Evolutionary conservation across 2,888 invertebrate species (phyloP).

Genomic region (Chalcosyrphus nemorum): DNA sequence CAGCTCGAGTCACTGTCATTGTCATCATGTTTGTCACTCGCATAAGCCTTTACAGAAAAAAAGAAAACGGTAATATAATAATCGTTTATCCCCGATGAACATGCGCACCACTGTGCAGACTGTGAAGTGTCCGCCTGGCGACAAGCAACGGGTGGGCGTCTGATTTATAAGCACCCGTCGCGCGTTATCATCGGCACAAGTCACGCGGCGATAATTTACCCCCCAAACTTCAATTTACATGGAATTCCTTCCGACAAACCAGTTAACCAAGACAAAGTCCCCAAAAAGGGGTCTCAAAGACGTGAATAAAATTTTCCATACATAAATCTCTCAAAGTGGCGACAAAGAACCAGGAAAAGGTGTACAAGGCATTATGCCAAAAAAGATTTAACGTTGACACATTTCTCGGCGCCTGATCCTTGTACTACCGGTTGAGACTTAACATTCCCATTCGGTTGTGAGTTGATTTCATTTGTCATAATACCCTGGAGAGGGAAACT

Average conservation of each 20-base stretch:
- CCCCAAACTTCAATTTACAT: neutral
- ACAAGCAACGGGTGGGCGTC: neutral
- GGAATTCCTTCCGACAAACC: neutral
- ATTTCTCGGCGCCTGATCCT: neutral
- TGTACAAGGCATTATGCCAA: conserved; percentile 17
- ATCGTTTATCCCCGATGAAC: neutral
- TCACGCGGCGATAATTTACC: neutral
- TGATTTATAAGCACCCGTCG: neutral
- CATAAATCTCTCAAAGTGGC: neutral
- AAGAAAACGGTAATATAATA: no score
- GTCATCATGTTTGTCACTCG: neutral
- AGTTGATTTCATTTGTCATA: conserved; percentile 40
- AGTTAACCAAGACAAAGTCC: neutral
- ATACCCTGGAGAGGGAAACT: neutral
- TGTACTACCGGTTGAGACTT: conserved; percentile 2
- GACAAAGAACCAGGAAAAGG: neutral
- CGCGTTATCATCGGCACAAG: neutral
- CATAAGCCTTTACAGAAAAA: neutral
- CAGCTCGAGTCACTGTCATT: neutral
- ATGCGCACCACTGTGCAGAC: neutral
- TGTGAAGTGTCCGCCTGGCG: neutral
- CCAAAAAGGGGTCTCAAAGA: neutral
- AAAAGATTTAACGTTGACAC: conserved; percentile 1
- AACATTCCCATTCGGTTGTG: conserved; percentile 9
- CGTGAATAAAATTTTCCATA: neutral